A percentile compares a stretch with the other conserved stretches of the same genome.
Evolutionary conservation across 2,113 vertebrate species (phyloP).

Genomic region (Heptranchias perlo): DNA sequence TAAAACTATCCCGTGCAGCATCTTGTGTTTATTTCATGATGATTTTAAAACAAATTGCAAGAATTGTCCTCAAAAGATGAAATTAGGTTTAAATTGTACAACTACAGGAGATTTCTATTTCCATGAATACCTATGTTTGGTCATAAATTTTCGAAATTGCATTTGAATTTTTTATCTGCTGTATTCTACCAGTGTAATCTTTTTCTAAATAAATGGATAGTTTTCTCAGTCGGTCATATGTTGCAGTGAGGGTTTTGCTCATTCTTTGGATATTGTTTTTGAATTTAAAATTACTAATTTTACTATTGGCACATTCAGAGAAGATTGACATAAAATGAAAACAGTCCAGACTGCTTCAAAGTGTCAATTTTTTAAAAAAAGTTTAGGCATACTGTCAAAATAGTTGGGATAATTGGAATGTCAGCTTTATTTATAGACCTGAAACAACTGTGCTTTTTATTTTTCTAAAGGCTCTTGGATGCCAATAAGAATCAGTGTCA

Average conservation of each 20-base stretch:
- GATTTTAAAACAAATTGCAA: slow-evolving; percentile 80
- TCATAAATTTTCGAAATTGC: slow-evolving; percentile 77
- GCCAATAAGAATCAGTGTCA: neutral
- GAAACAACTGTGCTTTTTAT: neutral
- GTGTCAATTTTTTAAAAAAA: neutral
- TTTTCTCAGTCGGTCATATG: slow-evolving; percentile 93
- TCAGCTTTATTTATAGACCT: neutral
- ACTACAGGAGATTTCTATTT: slow-evolving; percentile 77
- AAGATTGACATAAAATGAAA: neutral
- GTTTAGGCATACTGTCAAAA: neutral
- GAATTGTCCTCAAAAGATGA: slow-evolving; percentile 51
- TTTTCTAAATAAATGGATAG: slow-evolving; percentile 96
- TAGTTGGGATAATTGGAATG: neutral
- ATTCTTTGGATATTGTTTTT: slow-evolving; percentile 40
- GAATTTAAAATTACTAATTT: neutral
- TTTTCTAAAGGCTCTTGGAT: neutral
- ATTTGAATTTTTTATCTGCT: slow-evolving; percentile 96
- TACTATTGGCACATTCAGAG: neutral
- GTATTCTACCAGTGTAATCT: slow-evolving; percentile 94
- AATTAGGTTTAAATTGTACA: slow-evolving; percentile 65
- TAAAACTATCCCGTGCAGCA: slow-evolving; percentile 59
- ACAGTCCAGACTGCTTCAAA: neutral
- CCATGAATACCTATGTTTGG: slow-evolving; percentile 57
- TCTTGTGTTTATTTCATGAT: slow-evolving; percentile 66
- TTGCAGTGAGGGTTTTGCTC: slow-evolving; percentile 63